Percentiles rank a stretch among this genome's conserved stretches.
phyloP scores from a whole-genome alignment of 2,113 vertebrate species.

The Amia ocellicauda region DNA sequence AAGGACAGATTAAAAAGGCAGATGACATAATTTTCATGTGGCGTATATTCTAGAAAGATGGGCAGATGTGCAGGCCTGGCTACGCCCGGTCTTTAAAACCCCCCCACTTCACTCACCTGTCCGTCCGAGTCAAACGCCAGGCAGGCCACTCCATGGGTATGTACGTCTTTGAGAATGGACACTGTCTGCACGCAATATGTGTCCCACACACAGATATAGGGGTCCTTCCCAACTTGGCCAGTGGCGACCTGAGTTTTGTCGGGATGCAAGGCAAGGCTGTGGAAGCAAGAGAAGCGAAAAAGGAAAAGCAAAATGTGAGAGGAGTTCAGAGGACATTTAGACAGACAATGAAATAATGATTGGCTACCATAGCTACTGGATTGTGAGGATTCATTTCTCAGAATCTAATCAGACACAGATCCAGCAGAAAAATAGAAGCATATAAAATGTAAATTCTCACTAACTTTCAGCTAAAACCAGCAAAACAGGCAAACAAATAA shows the following conservation, averaged over 20 bases:
- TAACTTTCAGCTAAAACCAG: too few relatives aligned
- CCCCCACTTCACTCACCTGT: conserved; percentile 65
- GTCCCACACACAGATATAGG: conserved; percentile 94
- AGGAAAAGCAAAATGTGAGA: neutral
- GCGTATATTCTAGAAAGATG: too few relatives aligned
- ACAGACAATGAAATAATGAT: too few relatives aligned
- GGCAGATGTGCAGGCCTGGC: too few relatives aligned
- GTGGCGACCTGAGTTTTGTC: conserved; percentile 91
- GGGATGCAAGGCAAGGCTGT: conserved; percentile 90
- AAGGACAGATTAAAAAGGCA: too few relatives aligned
- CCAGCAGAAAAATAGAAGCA: too few relatives aligned
- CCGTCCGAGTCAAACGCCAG: conserved; percentile 89
- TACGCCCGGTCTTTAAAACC: too few relatives aligned
- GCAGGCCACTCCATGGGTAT: conserved; percentile 92
- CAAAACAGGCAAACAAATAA: too few relatives aligned
- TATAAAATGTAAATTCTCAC: too few relatives aligned
- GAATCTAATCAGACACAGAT: neutral
- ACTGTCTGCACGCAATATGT: conserved; percentile 82
- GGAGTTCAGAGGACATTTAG: neutral
- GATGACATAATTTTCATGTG: too few relatives aligned
- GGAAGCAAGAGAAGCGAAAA: conserved; percentile 41
- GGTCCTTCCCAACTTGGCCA: conserved; percentile 94
- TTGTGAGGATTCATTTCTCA: neutral
- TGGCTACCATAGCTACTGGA: too few relatives aligned
- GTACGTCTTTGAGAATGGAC: conserved; percentile 89